Evolutionary conservation across 1,140 invertebrate genomes (phyloP).

Genomic region (Rhopalosiphum maidis): DNA sequence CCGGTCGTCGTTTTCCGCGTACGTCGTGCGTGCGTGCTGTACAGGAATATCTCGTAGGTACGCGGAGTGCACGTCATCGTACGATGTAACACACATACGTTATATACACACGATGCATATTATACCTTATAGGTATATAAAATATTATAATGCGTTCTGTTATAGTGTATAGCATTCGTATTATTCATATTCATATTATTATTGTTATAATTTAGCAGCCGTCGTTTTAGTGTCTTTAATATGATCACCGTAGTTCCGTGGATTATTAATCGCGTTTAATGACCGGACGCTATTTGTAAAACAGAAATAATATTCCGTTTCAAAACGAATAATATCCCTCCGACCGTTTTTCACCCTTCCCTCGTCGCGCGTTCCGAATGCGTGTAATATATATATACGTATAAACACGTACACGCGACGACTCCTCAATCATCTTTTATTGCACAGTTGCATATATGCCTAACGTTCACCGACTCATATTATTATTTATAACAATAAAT

Average conservation of each 20-base stretch:
- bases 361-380: neutral
- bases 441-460: neutral
- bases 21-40: neutral
- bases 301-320: slow-evolving; percentile 18
- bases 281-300: slow-evolving; percentile 29
- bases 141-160: neutral
- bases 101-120: neutral
- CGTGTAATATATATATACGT: too few relatives aligned
- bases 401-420: neutral
- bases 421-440: slow-evolving; percentile 15
- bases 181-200: neutral
- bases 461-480: too few relatives aligned
- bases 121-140: neutral
- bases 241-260: slow-evolving; percentile 43
- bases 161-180: neutral
- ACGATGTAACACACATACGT: neutral
- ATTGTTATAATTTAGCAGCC: neutral
- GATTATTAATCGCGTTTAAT: slow-evolving; percentile 34
- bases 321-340: neutral
- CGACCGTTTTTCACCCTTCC: neutral
- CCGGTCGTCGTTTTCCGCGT: neutral
- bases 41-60: neutral
- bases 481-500: neutral
- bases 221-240: neutral
- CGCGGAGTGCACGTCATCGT: too few relatives aligned